Base-by-base conservation (phyloP, 1,140 invertebrate species). In the Popillia japonica region DNA sequence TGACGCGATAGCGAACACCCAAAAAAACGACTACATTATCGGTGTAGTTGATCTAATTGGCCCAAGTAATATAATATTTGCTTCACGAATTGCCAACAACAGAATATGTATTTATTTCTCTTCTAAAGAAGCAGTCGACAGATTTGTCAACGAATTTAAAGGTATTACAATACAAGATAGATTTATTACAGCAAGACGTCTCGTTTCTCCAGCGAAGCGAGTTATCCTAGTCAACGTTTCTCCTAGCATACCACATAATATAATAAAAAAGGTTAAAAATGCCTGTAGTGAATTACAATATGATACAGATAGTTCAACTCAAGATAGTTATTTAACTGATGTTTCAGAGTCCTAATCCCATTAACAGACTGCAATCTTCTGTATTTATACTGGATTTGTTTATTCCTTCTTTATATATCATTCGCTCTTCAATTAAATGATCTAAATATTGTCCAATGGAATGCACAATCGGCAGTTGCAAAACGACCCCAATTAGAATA, bases 381-480 rank as follows among this genome's bases (percentile, higher is more conserved):
- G 44, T 2, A 14, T 48, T 48, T 14, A 7, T n/a, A n/a, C n/a
- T n/a, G n/a, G n/a, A n/a, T 48, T 61, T 22, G 59, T 61, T 61
- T 61, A 61, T 4, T 61, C 59, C n/a, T 20, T 61, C n/a, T 3
- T 61, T 8, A 61, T 61, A 88, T 89, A 79, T 91, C 90, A 61
- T 61, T 61, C 59, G 20, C 20, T 61, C 48, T 91, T 89, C 3
- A 61, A 61, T 61, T 22, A 61, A 17, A 20, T 61, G 20, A 20
- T n/a, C 20, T 73, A 0, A 73, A 73, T 14, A 73, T 73, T 34
- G 22, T 73, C 0, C 72, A 73, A 40, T 40, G 72, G 40, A 73
- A 73, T 17, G 22, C 72, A 41, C 72, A 73, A 22, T 73, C 72
- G 34, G 72, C 40, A 41, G 9, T 34, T 22, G 8, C 22, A 73